Percentiles rank a stretch among this genome's conserved stretches.
Conservation (phyloP, 2,113 vertebrate species). For the Ahaetulla prasina region DNA sequence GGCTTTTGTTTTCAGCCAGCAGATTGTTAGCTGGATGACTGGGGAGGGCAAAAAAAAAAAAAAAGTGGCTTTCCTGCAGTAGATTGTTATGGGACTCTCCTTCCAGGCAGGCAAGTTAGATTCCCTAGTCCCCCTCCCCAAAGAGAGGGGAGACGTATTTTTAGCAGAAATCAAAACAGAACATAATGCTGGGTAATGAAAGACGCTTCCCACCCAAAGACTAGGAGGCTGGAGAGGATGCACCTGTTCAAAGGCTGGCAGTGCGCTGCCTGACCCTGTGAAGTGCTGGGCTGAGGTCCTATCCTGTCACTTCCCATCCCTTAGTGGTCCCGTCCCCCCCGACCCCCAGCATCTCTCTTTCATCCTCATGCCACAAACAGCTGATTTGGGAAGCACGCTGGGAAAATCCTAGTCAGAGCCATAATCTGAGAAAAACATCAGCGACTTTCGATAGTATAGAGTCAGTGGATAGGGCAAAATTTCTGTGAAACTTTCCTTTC, state of each 20-base stretch:
- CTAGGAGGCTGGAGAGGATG: conserved; percentile 6
- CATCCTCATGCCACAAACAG: conserved; percentile 9
- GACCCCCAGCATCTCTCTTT: conserved; percentile 9
- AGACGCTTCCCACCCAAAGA: not conserved
- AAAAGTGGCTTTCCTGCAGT: not conserved
- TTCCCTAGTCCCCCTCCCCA: not conserved
- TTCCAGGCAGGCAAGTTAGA: not conserved
- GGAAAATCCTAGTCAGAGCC: not conserved
- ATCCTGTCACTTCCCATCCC: conserved; percentile 13
- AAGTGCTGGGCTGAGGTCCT: conserved; percentile 10
- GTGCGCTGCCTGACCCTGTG: conserved; percentile 19
- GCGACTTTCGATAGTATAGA: not conserved
- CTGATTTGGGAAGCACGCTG: not conserved
- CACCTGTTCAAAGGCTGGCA: conserved; percentile 4
- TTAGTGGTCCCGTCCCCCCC: not conserved
- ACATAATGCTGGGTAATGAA: not conserved
- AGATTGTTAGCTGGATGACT: conserved; percentile 22
- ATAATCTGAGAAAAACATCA: not conserved
- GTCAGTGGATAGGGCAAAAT: not conserved
- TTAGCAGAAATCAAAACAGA: not conserved
- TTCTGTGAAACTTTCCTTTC: not conserved
- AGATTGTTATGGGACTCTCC: not conserved
- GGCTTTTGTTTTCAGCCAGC: conserved; percentile 33
- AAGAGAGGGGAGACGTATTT: not conserved
- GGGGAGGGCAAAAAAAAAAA: conserved; percentile 28